Conservation (phyloP, 2,797 vertebrate species). For the Sphenopsis melanotis region DNA sequence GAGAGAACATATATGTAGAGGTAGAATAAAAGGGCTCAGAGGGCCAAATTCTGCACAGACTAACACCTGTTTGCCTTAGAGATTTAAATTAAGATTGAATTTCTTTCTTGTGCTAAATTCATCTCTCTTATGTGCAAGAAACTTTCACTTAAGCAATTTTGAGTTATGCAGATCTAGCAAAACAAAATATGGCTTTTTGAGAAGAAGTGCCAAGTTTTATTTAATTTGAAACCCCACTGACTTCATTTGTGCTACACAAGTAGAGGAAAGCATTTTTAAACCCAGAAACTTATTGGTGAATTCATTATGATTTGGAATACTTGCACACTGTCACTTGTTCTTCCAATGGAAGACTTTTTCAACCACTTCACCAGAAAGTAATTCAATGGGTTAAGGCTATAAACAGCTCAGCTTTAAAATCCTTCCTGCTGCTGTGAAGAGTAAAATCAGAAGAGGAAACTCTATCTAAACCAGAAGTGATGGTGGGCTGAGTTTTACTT, state of each 20-base stretch:
- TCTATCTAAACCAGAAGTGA: not conserved
- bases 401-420: slow-evolving; percentile 22
- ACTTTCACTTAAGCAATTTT: slow-evolving; percentile 44
- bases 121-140: slow-evolving; percentile 38
- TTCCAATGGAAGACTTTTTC: slow-evolving; percentile 14
- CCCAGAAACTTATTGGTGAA: slow-evolving; percentile 9
- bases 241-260: slow-evolving; percentile 49
- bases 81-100: slow-evolving; percentile 43
- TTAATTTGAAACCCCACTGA: slow-evolving; percentile 45
- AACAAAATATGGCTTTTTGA: slow-evolving; percentile 56
- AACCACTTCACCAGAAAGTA: slow-evolving; percentile 9
- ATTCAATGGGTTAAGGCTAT: slow-evolving; percentile 18
- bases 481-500: not conserved
- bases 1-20: not conserved
- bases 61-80: slow-evolving; percentile 43
- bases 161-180: slow-evolving; percentile 50
- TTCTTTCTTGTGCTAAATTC: slow-evolving; percentile 45
- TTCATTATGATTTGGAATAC: not conserved
- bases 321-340: not conserved
- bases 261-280: slow-evolving; percentile 41
- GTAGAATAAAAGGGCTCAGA: not conserved
- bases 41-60: slow-evolving; percentile 3
- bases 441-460: not conserved
- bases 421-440: not conserved
- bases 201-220: slow-evolving; percentile 40